Evolutionary conservation across 30 jellyfish, hydroid and myxozoan species (phyloP).

Genomic region (Mastigias papua): DNA sequence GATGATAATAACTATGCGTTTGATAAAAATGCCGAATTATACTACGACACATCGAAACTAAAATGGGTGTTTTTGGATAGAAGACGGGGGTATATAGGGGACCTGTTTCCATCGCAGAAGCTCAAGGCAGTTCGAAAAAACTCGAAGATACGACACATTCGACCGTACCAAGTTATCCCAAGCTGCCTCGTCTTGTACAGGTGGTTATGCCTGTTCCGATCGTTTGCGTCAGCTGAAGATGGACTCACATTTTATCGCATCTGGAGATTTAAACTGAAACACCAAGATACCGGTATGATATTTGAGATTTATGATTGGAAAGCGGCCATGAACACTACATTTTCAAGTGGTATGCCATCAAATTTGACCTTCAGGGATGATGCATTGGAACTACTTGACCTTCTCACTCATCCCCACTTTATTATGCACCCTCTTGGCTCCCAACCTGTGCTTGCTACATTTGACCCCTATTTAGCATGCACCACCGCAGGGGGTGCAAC

Average conservation of each 20-base stretch:
- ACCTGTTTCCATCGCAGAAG: conserved; percentile 68
- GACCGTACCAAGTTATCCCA: conserved; percentile 99
- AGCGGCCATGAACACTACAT: conserved; percentile 97
- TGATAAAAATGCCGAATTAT: conserved; percentile 93
- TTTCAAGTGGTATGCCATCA: conserved; percentile 91
- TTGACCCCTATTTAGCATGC: conserved; percentile 55
- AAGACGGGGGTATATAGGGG: conserved; percentile 91
- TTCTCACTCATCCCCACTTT: conserved; percentile 94
- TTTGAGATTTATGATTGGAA: conserved; percentile 99
- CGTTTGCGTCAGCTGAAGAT: conserved; percentile 90
- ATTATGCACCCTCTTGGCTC: conserved; percentile 98
- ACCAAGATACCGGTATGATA: conserved; percentile 88
- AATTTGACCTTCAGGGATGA: conserved; percentile 66
- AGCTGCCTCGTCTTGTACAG: conserved; percentile 96
- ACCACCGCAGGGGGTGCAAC: conserved; percentile 96
- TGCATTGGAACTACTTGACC: conserved; percentile 87
- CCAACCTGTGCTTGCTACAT: conserved; percentile 53
- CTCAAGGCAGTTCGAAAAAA: conserved; percentile 40
- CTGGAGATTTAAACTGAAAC: conserved; percentile 96
- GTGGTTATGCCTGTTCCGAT: conserved; percentile 89
- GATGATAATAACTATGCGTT: conserved; percentile 71
- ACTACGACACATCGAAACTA: conserved; percentile 78
- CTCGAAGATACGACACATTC: conserved; percentile 75
- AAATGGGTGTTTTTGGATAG: conserved; percentile 95
- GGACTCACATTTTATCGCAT: conserved; percentile 97